phyloP scores from a whole-genome alignment of 2,797 vertebrate genomes.

The Danio kyathit region DNA sequence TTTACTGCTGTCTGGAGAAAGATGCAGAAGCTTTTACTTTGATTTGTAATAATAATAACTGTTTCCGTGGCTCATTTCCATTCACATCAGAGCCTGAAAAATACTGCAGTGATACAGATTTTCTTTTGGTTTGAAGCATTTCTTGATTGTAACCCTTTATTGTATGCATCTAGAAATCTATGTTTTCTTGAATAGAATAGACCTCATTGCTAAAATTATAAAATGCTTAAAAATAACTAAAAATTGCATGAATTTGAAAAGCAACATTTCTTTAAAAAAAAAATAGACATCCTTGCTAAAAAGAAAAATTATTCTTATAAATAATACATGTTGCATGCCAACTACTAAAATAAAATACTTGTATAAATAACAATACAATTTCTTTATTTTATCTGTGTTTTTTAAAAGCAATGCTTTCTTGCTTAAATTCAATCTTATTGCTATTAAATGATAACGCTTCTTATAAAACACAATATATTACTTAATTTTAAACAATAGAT shows the following conservation, averaged over 20 bases:
- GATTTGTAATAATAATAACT: constrained; percentile 17
- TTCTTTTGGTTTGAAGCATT: not conserved
- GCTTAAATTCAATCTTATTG: not conserved
- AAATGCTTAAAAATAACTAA: not conserved
- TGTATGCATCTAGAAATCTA: not conserved
- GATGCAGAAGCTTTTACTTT: constrained; percentile 9
- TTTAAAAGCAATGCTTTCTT: not conserved
- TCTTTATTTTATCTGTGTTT: not conserved
- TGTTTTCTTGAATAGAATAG: not conserved
- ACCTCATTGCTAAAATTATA: not conserved
- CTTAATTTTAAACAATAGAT: no score
- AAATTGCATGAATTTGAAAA: not conserved
- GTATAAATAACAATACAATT: not conserved
- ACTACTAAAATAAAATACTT: no score
- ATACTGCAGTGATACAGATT: not conserved
- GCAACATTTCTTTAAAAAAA: not conserved
- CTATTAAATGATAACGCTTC: no score
- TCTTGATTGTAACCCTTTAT: not conserved
- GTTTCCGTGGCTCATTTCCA: constrained; percentile 11
- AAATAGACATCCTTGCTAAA: not conserved
- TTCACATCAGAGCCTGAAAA: constrained; percentile 3
- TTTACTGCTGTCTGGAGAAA: not conserved
- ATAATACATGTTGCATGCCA: no score
- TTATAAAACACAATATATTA: not conserved
- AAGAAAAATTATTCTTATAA: no score